Evolutionary conservation across 2,888 invertebrate species (phyloP), one percentile per base, ranked within the genome.

Genomic region (Drosophila flavopinicola): DNA sequence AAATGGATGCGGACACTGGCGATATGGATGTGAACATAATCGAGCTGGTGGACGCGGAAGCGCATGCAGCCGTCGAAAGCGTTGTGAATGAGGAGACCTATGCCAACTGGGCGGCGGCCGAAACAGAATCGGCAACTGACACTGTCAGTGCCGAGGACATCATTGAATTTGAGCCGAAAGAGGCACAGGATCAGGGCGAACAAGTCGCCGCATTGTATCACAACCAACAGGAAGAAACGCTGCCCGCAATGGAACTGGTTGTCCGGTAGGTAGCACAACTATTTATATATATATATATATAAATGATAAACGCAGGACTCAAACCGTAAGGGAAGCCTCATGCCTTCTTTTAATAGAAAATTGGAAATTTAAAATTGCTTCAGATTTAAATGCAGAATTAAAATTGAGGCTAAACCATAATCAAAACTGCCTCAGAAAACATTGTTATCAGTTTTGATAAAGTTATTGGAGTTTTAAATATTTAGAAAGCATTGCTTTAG

Each of bases 141-240:
- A 70, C 66, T n/a, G 75, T 65, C 4, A 68, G 56, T 37, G 71
- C 57, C 1, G 72, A 38, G 3, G 71, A 76, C 15, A 76, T 76
- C 9, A 76, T 76, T n/a, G 76, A 76, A 35, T 76, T 78, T 44
- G 78, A 76, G 39, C 76, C 76, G 5, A 76, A 78, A 17, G 61
- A 51, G 2, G 67, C 27, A 1, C 45, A 48, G 3, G 63, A 67
- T 23, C 52, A 42, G 1, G 25, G 3, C n/a, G 63, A 63, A 3
- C 63, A 56, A 42, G n/a, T 5, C 6, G 1, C 10, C 1, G 2
- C 23, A 2, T 7, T 59, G n/a, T 63, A 63, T 49, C 63, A 66
- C 9, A 25, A n/a, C n/a, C 56, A 53, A 13, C 24, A 49, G 10
- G 66, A 58, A 0, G 44, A 47, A 27, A 4, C 20, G 13, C 27